Conservation (phyloP, 1,140 invertebrate species). For the Drosophila teissieri region DNA sequence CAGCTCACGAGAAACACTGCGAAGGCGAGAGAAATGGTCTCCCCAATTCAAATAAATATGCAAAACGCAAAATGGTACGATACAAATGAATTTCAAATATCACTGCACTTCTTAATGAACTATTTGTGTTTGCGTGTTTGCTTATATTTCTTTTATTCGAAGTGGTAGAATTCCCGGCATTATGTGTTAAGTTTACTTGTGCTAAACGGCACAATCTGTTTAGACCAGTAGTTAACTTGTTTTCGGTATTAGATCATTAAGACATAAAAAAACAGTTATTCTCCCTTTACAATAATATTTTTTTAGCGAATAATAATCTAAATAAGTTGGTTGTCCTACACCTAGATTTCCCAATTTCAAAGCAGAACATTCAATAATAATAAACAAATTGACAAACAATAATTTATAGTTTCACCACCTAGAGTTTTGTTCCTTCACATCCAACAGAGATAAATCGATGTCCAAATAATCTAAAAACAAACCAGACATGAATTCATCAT, state of each 20-base stretch:
- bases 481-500: conserved; percentile 37
- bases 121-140: conserved; percentile 14
- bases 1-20: not conserved
- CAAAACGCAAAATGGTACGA: conserved; percentile 40
- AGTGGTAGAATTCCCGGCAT: conserved; percentile 4
- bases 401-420: conserved; percentile 20
- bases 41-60: conserved; percentile 40
- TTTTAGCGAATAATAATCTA: too few species aligned
- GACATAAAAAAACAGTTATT: not conserved
- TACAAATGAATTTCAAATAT: conserved; percentile 21
- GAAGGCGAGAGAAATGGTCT: not conserved
- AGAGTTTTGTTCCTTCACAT: conserved; percentile 39
- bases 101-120: conserved; percentile 30
- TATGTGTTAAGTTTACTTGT: not conserved
- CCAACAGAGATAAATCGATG: conserved; percentile 49
- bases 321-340: too few species aligned
- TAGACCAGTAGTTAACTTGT: too few species aligned
- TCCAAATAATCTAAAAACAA: conserved; percentile 26
- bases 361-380: too few species aligned
- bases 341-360: too few species aligned
- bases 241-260: too few species aligned
- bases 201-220: not conserved
- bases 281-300: too few species aligned
- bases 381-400: not conserved
- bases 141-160: conserved; percentile 20